phyloP scores from a whole-genome alignment of 2,797 vertebrate genomes.

The Periparus ater region DNA sequence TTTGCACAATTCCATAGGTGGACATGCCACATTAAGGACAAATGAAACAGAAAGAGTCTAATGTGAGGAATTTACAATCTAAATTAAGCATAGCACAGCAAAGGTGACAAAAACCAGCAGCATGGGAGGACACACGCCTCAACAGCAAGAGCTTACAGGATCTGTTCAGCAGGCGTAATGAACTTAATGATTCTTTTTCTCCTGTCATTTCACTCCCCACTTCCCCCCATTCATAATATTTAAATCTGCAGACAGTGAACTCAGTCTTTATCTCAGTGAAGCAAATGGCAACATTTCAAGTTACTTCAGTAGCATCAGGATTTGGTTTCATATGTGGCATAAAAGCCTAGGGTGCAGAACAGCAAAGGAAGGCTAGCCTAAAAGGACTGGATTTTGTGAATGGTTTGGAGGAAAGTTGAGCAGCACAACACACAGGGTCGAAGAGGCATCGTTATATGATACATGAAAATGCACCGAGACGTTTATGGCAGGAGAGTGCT shows the following conservation, averaged over 20 bases:
- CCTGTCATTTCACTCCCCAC: neutral
- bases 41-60: conserved; percentile 25
- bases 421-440: neutral
- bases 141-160: neutral
- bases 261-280: neutral
- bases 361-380: neutral
- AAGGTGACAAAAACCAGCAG: conserved; percentile 21
- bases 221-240: conserved; percentile 39
- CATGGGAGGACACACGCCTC: conserved; percentile 3
- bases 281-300: conserved; percentile 43
- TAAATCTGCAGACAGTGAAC: conserved; percentile 29
- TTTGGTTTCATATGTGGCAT: conserved; percentile 17
- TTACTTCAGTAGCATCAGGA: neutral
- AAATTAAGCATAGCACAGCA: conserved; percentile 25
- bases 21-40: neutral
- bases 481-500: neutral
- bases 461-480: neutral
- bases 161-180: conserved; percentile 2
- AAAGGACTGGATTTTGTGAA: neutral
- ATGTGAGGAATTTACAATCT: conserved; percentile 31
- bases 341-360: conserved; percentile 18
- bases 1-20: neutral
- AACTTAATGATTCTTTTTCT: conserved; percentile 22
- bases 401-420: conserved; percentile 19
- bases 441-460: neutral